These are phyloP conservation scores for Papilio xuthus DNA, from an alignment of 1,140 invertebrate species.

Conservation along the genomic window DNA sequence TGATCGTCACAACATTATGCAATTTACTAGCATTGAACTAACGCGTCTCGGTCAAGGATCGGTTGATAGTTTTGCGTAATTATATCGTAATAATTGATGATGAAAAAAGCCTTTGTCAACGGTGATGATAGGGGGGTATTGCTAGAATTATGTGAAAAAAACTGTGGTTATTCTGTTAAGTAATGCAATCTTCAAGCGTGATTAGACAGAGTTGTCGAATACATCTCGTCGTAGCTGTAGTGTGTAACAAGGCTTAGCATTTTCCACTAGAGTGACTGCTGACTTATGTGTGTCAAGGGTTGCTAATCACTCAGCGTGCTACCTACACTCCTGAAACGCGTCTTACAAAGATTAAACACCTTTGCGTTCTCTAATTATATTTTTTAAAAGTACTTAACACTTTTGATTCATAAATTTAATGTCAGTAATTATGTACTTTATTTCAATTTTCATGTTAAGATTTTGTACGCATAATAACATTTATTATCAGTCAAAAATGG, in stretches of 20 bases:
- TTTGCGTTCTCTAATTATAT: slow-evolving; percentile 13
- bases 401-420: not conserved
- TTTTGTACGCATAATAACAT: too few relatives aligned
- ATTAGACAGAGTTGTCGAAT: not conserved
- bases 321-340: slow-evolving; percentile 63
- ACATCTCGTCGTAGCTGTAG: slow-evolving; percentile 19
- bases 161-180: not conserved
- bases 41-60: slow-evolving; percentile 18
- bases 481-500: not conserved
- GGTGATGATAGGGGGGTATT: not conserved
- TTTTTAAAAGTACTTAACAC: not conserved
- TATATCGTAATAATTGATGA: slow-evolving; percentile 21
- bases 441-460: not conserved
- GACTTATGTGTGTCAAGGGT: slow-evolving; percentile 75
- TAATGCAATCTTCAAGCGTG: slow-evolving; percentile 25
- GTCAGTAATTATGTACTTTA: not conserved
- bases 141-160: not conserved
- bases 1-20: slow-evolving; percentile 3
- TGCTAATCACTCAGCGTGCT: slow-evolving; percentile 72
- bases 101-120: not conserved
- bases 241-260: slow-evolving; percentile 66
- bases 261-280: slow-evolving; percentile 73
- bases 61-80: slow-evolving; percentile 24
- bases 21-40: slow-evolving; percentile 30
- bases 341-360: slow-evolving; percentile 45